Conservation (phyloP, 2,888 invertebrate genomes). For the Drosophila barbarae region DNA sequence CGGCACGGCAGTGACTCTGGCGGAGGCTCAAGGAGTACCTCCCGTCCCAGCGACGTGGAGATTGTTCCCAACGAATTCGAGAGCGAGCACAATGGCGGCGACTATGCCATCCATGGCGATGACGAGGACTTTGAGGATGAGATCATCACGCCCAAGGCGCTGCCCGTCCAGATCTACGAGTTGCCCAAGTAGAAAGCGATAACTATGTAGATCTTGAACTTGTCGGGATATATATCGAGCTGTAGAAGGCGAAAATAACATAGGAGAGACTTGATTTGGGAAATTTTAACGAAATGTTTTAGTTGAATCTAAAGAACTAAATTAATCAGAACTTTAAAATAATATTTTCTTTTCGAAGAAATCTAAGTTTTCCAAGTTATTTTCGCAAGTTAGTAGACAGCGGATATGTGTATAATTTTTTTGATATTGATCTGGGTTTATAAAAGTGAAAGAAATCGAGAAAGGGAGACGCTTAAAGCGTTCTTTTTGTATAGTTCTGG, state of each 20-base stretch:
- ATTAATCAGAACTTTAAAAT: not conserved
- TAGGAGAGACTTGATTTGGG: constrained; percentile 33
- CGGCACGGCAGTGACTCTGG: constrained; percentile 60
- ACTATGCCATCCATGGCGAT: constrained; percentile 76
- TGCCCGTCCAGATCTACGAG: constrained; percentile 78
- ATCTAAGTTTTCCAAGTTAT: not conserved
- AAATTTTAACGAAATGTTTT: constrained; percentile 1
- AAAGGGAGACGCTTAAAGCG: constrained; percentile 60
- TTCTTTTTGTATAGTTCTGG: constrained; percentile 68
- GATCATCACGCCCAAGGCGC: constrained; percentile 79
- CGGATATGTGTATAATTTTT: constrained; percentile 22
- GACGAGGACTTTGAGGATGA: constrained; percentile 79
- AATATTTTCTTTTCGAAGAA: not conserved
- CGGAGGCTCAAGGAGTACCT: constrained; percentile 63
- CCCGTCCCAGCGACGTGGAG: constrained; percentile 78
- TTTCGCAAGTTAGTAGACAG: constrained; percentile 1
- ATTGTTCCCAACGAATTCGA: constrained; percentile 78
- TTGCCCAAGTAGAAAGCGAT: constrained; percentile 74
- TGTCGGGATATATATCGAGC: constrained; percentile 10
- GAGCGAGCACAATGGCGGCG: constrained; percentile 76
- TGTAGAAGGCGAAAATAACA: constrained; percentile 18
- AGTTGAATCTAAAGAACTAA: not conserved
- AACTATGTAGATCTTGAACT: not conserved
- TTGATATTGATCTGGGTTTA: constrained; percentile 22
- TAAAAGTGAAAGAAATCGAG: constrained; percentile 6